Base-by-base conservation (phyloP, 1,140 invertebrate genomes). In the Dufourea novaeangliae region DNA sequence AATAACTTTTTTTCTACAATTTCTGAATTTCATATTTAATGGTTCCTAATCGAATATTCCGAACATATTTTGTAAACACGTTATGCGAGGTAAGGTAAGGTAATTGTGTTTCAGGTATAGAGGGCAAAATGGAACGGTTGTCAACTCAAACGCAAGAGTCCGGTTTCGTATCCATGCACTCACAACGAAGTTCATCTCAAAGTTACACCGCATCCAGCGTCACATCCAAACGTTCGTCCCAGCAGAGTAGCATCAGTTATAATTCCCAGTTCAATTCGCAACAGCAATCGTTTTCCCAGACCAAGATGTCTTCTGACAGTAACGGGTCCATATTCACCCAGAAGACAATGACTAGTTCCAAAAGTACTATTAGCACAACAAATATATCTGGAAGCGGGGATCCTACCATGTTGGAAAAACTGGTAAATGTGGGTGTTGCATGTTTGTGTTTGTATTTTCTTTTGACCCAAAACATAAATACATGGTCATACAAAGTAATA, bases 111-210 rank as follows among this genome's bases (percentile, higher is more conserved):
- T 37, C 57, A 93, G 91, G 91, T 71, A 88, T 92, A 44, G 92
- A 93, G 41, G 90, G 88, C 12, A 92, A 92, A 86, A 92, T 92
- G 87, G 92, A 93, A 70, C 87, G 92, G 34, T 80, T 93, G 27
- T 93, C 92, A 29, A 93, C 92, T n/a, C 91, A 93, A 69, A 93
- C 92, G 1, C 91, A 93, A 69, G 92, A 93, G 75, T 95, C 95
- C 71, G 96, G 96, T 76, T 96, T 97, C 89, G 94, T 95, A 62
- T 96, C 95, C 4, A 95, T 96, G 93, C 94, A 95, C 74, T 95
- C 94, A 29, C 93, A 94, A 81, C 91, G 94, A 80, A 95, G 94
- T 59, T 94, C 94, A 32, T 93, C 93, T 4, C 94, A 94, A 82
- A 94, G 94, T 83, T 95, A 94, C 67, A 93, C 93, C 3, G 76